A percentile compares a stretch with the other conserved stretches of the same genome.
phyloP scores from a whole-genome alignment of 2,113 vertebrate species.

The Jaculus jaculus region DNA sequence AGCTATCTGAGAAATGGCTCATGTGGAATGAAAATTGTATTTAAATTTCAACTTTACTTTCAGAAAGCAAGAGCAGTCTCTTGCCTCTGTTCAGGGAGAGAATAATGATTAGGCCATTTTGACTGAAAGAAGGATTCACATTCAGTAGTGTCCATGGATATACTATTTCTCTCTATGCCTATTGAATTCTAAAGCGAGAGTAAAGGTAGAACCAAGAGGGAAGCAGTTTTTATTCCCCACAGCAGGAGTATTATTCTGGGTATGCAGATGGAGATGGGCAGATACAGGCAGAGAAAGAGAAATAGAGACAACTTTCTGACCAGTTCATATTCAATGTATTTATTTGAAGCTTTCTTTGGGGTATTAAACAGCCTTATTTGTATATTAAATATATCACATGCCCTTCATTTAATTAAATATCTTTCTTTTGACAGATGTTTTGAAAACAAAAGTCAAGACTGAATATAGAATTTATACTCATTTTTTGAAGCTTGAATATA shows the following conservation, averaged over 20 bases:
- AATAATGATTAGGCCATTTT: slow-evolving; percentile 53
- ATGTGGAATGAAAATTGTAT: neutral
- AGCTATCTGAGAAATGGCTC: neutral
- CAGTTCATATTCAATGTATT: neutral
- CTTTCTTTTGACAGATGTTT: neutral
- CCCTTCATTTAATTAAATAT: slow-evolving; percentile 15
- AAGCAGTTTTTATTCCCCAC: neutral
- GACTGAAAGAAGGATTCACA: slow-evolving; percentile 27
- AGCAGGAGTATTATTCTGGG: neutral
- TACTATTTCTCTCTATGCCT: neutral
- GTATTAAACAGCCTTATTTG: neutral
- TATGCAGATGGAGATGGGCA: neutral
- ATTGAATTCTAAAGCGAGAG: slow-evolving; percentile 60
- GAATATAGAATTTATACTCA: neutral
- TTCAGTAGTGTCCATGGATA: slow-evolving; percentile 16
- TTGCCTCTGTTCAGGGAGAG: slow-evolving; percentile 31
- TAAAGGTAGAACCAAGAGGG: neutral
- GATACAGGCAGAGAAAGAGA: neutral
- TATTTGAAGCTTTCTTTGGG: neutral
- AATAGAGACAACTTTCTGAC: neutral
- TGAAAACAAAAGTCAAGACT: neutral
- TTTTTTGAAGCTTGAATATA: neutral
- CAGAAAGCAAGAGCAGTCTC: slow-evolving; percentile 8
- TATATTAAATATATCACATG: neutral
- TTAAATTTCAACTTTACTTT: slow-evolving; percentile 54